Base-by-base conservation (phyloP, 2,888 invertebrate genomes). In the Acronicta aceris region DNA sequence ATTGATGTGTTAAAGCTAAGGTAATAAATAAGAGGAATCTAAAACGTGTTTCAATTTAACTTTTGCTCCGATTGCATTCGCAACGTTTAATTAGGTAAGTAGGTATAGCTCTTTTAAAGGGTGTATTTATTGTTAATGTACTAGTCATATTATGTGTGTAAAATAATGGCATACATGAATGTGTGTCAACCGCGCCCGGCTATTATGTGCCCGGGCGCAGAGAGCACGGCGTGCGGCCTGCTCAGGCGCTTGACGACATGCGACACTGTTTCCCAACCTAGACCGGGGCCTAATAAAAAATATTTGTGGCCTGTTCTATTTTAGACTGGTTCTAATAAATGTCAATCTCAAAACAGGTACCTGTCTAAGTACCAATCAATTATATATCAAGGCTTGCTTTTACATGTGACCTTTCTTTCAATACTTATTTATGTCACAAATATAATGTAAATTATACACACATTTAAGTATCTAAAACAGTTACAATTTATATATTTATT, bases 21-120 rank as follows among this genome's bases (percentile, higher is more conserved):
- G 89, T 92, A 93, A 93, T 93, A 93, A 93, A 94, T 89, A 88
- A 90, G 92, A 90, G 93, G 93, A 92, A 93, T 91, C 88, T 42
- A 85, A 76, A 41, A 64, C 54, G 56, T 64, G 59, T 67, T 78
- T 71, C 52, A 51, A 46, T 71, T 67, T 67, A 47, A 52, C 58
- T 70, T 64, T 50, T 66, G 64, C 61, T 60, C 56, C 12, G 51
- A 25, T 21, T 21, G 21, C 21, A 21, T 21, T 56, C 30, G 25
- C 48, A 48, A 57, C 21, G 13, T 47, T n/a, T n/a, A 51, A 46
- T 52, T 55, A 7, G n/a, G n/a, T n/a, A 45, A 53, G 61, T 52
- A 41, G 40, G 42, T n/a, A 33, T 33, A 33, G 33, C 12, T 54
- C 57, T 41, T 49, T 63, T 65, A 58, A 15, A 43, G 54, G 15